Conservation (phyloP, 2,797 vertebrate genomes). For the Cyprinella venusta region DNA sequence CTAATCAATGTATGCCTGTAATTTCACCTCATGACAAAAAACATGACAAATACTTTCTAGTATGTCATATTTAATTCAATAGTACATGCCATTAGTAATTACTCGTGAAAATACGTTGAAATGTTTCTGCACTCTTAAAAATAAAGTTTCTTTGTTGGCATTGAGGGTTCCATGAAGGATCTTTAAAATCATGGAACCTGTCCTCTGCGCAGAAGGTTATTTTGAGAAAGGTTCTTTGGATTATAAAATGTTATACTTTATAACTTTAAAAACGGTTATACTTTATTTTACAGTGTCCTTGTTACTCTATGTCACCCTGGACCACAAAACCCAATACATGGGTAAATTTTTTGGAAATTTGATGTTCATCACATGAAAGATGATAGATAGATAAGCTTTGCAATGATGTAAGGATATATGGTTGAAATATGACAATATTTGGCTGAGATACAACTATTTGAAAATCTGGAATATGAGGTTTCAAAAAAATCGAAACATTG, state of each 20-base stretch:
- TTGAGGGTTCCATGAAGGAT: neutral
- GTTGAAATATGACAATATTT: too few species aligned
- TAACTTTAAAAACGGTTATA: too few species aligned
- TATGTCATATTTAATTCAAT: neutral
- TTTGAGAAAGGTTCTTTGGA: neutral
- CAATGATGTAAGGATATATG: too few species aligned
- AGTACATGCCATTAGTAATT: neutral
- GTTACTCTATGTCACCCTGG: too few species aligned
- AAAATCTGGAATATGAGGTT: too few species aligned
- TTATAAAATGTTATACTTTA: neutral
- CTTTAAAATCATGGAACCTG: neutral
- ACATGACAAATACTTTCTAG: neutral
- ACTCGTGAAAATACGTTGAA: neutral
- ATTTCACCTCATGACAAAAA: neutral
- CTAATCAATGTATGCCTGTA: conserved; percentile 22
- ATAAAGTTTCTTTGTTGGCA: neutral
- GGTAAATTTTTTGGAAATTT: too few species aligned
- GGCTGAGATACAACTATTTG: too few species aligned
- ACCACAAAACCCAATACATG: too few species aligned
- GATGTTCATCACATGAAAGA: too few species aligned
- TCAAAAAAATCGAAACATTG: too few species aligned
- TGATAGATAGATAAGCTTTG: too few species aligned
- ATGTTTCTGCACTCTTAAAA: neutral
- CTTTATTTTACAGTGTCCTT: too few species aligned
- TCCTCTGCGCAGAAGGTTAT: neutral